Base-by-base conservation (phyloP, 1,140 invertebrate species). In the Solenopsis fugax region DNA sequence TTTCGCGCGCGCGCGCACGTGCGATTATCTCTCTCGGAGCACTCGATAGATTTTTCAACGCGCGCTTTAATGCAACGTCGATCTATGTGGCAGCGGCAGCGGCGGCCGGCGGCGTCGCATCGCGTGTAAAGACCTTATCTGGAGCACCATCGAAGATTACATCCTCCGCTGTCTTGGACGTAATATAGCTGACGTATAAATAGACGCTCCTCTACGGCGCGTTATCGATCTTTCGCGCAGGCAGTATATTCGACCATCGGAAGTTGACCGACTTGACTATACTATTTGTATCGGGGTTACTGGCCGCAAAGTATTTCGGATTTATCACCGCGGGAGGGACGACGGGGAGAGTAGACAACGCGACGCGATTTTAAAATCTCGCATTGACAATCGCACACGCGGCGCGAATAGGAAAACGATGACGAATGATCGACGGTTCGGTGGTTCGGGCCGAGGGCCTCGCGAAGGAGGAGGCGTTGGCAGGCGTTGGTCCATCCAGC, bases 211-310 rank as follows among this genome's bases (percentile, higher is more conserved):
- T 71, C 69, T 87, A 88, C 75, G 87, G 75, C 81, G 78, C 77
- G 88, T 91, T 93, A 93, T 93, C 92, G 93, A 93, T 93, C 92
- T 81, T 24, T 88, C 77, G 78, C 75, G 64, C 85, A 87, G 85
- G 60, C 67, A 52, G 85, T 88, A 85, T 88, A 85, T 88, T 92
- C 88, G 84, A 92, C 75, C 88, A 78, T 72, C 78, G 88, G 90
- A 89, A 89, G 91, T 89, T 93, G 92, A 86, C 89, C 72, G 77
- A 86, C 75, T 90, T 92, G 91, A 92, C 91, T 89, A 85, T 48
- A 65, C 78, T 56, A 80, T 45, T 85, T 29, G 45, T 76, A 87
- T 73, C 41, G 48, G 65, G 58, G 56, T 82, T 77, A 89, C 69
- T 60, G 76, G 80, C 76, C 69, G 88, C n/a, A 50, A 76, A 89